Evolutionary conservation across 2,797 vertebrate species (phyloP).

Genomic region (Helicolenus hilgendorfi): DNA sequence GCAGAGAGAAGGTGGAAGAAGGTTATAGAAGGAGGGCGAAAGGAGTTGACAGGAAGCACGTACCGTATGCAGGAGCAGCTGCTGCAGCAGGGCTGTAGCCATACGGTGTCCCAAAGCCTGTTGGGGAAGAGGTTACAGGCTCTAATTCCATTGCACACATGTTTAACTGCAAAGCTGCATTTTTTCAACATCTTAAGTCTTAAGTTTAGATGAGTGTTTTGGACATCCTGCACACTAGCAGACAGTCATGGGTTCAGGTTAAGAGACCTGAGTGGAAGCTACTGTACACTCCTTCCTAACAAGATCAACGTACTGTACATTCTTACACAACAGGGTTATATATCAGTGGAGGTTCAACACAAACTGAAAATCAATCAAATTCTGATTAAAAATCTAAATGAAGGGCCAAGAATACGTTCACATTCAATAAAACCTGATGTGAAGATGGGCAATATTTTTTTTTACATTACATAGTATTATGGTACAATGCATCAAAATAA

Average conservation of each 20-base stretch:
- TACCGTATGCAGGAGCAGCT: slow-evolving; percentile 96
- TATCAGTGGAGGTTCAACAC: not conserved
- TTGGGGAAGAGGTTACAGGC: slow-evolving; percentile 49
- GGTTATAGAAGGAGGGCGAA: not conserved
- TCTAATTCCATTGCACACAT: slow-evolving; percentile 38
- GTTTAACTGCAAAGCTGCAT: slow-evolving; percentile 9
- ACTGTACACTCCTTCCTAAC: not conserved
- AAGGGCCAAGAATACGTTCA: not conserved
- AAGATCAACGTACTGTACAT: not conserved
- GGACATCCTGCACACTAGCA: not conserved
- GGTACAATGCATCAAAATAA: not conserved
- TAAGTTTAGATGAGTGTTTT: slow-evolving; percentile 2
- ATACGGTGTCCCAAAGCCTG: slow-evolving; percentile 97
- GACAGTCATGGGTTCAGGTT: not conserved
- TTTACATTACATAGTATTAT: not conserved
- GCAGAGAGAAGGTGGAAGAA: not conserved
- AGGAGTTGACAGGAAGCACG: slow-evolving; percentile 75
- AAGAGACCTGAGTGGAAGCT: not conserved
- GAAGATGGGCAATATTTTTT: accelerated
- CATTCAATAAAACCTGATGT: not conserved
- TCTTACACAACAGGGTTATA: not conserved
- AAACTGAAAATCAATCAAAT: not conserved
- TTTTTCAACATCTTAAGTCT: not conserved
- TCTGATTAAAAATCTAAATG: not conserved
- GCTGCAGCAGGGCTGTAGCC: slow-evolving; percentile 97